Conservation (phyloP, 1,140 invertebrate genomes). For the Papilio polytes region DNA sequence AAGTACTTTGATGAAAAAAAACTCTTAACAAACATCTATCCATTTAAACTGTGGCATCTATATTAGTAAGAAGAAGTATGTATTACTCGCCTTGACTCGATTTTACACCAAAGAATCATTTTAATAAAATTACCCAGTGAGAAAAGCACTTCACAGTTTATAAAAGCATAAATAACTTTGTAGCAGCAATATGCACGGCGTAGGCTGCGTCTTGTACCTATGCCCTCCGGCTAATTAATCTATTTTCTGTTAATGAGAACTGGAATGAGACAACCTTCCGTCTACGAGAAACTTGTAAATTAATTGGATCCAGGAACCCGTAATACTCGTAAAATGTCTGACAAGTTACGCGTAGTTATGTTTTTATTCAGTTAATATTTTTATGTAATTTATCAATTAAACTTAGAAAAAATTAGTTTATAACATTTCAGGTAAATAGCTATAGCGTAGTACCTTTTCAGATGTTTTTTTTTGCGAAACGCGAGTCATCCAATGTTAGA, state of each 20-base stretch:
- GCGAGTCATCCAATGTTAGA: background rate
- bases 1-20: background rate
- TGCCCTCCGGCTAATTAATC: background rate
- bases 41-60: too few species aligned
- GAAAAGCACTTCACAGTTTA: background rate
- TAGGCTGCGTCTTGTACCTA: background rate
- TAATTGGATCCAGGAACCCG: background rate
- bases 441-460: too few species aligned
- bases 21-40: too few species aligned
- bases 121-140: too few species aligned
- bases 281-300: conserved; percentile 16
- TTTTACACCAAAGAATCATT: too few species aligned
- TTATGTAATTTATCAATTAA: background rate
- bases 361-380: background rate
- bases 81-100: too few species aligned
- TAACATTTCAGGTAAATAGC: too few species aligned
- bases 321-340: background rate
- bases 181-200: background rate
- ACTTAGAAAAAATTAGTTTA: too few species aligned
- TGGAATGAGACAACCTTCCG: conserved; percentile 1
- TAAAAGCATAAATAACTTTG: background rate
- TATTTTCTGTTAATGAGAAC: conserved; percentile 3
- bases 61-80: too few species aligned
- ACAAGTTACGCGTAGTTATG: background rate
- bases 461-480: background rate